Conservation (phyloP, 1,140 invertebrate genomes). For the Drosophila ogumai region DNA sequence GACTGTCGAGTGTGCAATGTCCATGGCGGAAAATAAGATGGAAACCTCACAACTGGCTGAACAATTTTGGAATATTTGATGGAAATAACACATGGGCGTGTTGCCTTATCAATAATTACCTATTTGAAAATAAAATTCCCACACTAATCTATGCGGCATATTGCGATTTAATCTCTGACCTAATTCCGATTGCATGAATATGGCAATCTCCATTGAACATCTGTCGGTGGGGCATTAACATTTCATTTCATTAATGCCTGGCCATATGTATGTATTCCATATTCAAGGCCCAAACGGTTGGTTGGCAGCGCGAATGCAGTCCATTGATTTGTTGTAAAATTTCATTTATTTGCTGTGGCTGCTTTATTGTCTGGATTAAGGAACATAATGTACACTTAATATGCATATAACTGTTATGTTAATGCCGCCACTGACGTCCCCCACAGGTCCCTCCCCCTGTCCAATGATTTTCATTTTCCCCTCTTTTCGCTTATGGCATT, state of each 20-base stretch:
- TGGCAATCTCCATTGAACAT: slow-evolving; percentile 6
- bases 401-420: slow-evolving; percentile 60
- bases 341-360: slow-evolving; percentile 44
- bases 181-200: slow-evolving; percentile 18
- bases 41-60: neutral
- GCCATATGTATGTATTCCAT: slow-evolving; percentile 7
- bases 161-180: slow-evolving; percentile 48
- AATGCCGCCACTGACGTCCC: slow-evolving; percentile 25
- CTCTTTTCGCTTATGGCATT: slow-evolving; percentile 19
- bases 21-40: slow-evolving; percentile 57
- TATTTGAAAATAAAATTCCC: slow-evolving; percentile 36
- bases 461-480: slow-evolving; percentile 34
- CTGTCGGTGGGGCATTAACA: slow-evolving; percentile 36
- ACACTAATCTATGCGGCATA: slow-evolving; percentile 30
- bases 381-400: slow-evolving; percentile 71
- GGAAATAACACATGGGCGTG: slow-evolving; percentile 9
- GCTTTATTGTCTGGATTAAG: slow-evolving; percentile 68
- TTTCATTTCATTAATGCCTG: slow-evolving; percentile 35
- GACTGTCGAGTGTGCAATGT: slow-evolving; percentile 65
- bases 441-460: slow-evolving; percentile 4
- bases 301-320: slow-evolving; percentile 7
- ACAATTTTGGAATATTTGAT: slow-evolving; percentile 4
- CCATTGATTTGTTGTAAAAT: slow-evolving; percentile 58
- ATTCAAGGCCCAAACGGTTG: slow-evolving; percentile 20
- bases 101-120: slow-evolving; percentile 19